Conservation (phyloP, 2,888 invertebrate genomes). For the Gnatocerus cornutus region DNA sequence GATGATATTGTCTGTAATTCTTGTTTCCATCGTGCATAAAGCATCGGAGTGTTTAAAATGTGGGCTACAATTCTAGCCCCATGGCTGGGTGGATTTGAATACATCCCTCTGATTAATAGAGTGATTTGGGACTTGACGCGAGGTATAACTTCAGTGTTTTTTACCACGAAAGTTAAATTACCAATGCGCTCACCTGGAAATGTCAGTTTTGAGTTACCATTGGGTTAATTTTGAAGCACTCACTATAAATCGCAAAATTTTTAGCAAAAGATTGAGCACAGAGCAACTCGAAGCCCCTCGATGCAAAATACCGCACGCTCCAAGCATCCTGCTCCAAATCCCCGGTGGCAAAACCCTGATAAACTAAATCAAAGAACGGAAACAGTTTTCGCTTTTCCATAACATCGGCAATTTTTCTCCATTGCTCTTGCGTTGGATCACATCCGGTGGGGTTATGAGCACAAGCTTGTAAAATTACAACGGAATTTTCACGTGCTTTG, state of each 20-base stretch:
- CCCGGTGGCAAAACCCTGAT: constrained; percentile 98
- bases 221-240: too few species aligned
- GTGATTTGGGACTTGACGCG: constrained; percentile 91
- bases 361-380: constrained; percentile 94
- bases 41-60: constrained; percentile 83
- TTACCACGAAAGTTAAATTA: constrained; percentile 88
- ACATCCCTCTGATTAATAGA: constrained; percentile 89
- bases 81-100: constrained; percentile 98
- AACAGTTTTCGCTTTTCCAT: constrained; percentile 88
- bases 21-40: constrained; percentile 90
- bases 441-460: constrained; percentile 99
- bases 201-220: too few species aligned
- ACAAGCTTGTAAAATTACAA: constrained; percentile 94
- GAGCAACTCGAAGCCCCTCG: constrained; percentile 91
- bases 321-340: constrained; percentile 94
- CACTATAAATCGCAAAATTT: constrained; percentile 99
- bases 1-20: constrained; percentile 91
- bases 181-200: constrained; percentile 93
- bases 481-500: constrained; percentile 86
- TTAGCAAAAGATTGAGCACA: constrained; percentile 99
- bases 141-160: constrained; percentile 75
- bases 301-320: constrained; percentile 92
- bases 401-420: constrained; percentile 91
- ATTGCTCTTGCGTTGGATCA: constrained; percentile 95
- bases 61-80: constrained; percentile 93